These are phyloP conservation scores for Phania funesta DNA, from an alignment of 2,888 invertebrate species.

Conservation along the genomic window DNA sequence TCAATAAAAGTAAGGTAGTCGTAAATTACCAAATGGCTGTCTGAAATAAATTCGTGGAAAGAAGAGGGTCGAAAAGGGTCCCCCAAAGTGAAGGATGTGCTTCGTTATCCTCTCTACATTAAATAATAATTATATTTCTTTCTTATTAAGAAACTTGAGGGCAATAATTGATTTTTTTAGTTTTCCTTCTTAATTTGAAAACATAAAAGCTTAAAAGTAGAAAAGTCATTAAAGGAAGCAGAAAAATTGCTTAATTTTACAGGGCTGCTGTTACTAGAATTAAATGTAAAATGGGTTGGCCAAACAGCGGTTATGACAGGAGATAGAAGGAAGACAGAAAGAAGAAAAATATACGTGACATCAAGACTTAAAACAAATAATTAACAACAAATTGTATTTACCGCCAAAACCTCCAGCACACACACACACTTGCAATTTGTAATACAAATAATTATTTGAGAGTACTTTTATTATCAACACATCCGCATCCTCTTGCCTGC, in stretches of 20 bases:
- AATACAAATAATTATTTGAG: background rate
- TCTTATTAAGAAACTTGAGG: no score
- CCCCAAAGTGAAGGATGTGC: no score
- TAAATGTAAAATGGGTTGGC: constrained; percentile 37
- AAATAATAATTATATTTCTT: no score
- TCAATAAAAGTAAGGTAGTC: no score
- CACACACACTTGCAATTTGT: background rate
- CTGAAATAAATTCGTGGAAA: no score
- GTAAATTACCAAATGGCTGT: no score
- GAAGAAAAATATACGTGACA: constrained; percentile 38
- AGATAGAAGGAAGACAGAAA: background rate
- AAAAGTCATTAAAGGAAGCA: background rate
- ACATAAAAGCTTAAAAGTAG: background rate
- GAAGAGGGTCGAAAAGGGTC: no score
- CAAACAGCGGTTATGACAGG: background rate
- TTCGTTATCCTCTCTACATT: no score
- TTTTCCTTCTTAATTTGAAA: background rate
- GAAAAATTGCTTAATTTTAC: constrained; percentile 11
- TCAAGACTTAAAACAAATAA: constrained; percentile 59
- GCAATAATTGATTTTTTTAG: no score
- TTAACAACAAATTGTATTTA: constrained; percentile 49
- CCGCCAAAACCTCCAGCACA: background rate
- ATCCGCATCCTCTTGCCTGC: background rate
- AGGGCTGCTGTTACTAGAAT: constrained; percentile 48
- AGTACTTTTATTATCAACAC: constrained; percentile 1